Conservation (phyloP, 1,140 invertebrate genomes). For the Triops cancriformis region DNA sequence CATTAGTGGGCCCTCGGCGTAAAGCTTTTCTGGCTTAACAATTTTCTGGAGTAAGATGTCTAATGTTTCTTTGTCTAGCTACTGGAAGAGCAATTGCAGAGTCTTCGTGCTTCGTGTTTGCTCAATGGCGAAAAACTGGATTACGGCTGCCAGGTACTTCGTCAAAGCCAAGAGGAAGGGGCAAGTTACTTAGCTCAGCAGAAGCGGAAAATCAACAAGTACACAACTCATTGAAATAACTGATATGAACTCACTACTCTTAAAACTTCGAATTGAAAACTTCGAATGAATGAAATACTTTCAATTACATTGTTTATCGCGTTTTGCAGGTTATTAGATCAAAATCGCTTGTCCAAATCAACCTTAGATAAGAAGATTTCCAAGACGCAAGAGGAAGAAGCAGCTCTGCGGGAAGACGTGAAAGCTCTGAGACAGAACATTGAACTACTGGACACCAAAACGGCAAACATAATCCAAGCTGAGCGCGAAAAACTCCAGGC, state of each 20-base stretch:
- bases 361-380: not conserved
- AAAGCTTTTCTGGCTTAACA: too few relatives aligned
- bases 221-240: not conserved
- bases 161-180: not conserved
- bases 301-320: too few relatives aligned
- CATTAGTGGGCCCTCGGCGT: too few relatives aligned
- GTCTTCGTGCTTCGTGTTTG: not conserved
- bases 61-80: not conserved
- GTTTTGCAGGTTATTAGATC: not conserved
- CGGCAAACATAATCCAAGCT: not conserved
- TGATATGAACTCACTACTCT: too few relatives aligned
- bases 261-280: too few relatives aligned
- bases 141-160: constrained; percentile 8
- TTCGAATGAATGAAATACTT: too few relatives aligned
- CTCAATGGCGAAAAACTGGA: not conserved
- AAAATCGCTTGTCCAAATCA: not conserved
- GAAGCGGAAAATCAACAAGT: not conserved
- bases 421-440: not conserved
- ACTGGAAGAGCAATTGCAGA: not conserved
- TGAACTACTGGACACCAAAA: not conserved
- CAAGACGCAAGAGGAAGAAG: not conserved
- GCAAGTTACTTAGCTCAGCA: not conserved
- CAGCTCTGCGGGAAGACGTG: not conserved
- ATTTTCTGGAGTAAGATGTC: too few relatives aligned
- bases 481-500: not conserved